These are phyloP conservation scores for Rugalucina vietnamica DNA, from an alignment of 2,888 invertebrate genomes.

Conservation along the genomic window DNA sequence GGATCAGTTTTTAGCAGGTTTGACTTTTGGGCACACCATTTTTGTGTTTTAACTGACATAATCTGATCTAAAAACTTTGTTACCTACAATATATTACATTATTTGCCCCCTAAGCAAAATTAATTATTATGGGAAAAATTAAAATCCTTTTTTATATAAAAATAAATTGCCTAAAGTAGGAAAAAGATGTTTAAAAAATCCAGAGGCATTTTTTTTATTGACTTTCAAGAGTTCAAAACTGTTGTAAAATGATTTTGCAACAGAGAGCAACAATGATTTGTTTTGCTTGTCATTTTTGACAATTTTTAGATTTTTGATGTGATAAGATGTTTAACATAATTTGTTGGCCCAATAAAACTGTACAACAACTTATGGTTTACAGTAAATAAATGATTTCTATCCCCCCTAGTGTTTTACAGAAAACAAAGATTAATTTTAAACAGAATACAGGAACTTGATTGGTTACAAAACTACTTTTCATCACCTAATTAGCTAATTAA, in stretches of 20 bases:
- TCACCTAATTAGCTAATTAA: too few species aligned
- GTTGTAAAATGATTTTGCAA: conserved; percentile 14
- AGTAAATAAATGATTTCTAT: neutral
- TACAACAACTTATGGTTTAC: neutral
- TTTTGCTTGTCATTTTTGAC: neutral
- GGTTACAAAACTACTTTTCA: too few species aligned
- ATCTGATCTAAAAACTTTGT: neutral
- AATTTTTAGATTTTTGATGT: conserved; percentile 1
- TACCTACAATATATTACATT: neutral
- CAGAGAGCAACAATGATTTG: neutral
- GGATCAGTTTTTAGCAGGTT: neutral
- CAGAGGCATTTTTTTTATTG: neutral
- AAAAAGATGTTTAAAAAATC: neutral
- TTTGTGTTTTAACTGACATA: neutral
- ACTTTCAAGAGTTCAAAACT: neutral
- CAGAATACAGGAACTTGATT: too few species aligned
- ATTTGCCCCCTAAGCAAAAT: neutral
- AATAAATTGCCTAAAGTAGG: neutral
- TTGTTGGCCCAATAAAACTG: neutral
- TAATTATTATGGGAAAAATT: neutral
- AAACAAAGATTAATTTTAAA: too few species aligned
- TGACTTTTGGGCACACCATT: neutral
- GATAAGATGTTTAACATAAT: conserved; percentile 13
- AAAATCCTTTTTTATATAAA: neutral
- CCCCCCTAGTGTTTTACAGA: too few species aligned